Conservation (phyloP, 2,797 vertebrate genomes). For the Clarias platycephalus region DNA sequence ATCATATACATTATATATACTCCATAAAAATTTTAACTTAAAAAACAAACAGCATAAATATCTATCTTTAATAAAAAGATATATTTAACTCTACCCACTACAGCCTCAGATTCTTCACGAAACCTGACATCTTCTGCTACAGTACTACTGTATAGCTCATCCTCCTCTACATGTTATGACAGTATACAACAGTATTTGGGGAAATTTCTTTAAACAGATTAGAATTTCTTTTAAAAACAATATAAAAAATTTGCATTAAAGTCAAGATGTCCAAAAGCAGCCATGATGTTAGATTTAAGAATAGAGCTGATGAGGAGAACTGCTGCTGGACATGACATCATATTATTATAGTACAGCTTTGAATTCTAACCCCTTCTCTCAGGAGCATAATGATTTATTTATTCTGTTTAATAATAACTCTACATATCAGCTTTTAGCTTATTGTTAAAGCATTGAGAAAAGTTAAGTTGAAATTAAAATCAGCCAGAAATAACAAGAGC, state of each 20-base stretch:
- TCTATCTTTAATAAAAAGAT: too few relatives aligned
- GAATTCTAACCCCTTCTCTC: conserved; percentile 30
- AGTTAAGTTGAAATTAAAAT: conserved; percentile 1
- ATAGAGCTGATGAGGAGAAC: not conserved
- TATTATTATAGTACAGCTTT: conserved; percentile 18
- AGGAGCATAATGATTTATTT: conserved; percentile 33
- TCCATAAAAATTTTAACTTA: too few relatives aligned
- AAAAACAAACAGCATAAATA: too few relatives aligned
- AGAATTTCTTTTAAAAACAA: not conserved
- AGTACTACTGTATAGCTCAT: too few relatives aligned
- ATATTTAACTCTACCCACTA: too few relatives aligned
- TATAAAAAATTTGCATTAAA: not conserved
- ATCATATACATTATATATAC: too few relatives aligned
- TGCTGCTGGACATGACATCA: conserved; percentile 28
- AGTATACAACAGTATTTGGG: not conserved
- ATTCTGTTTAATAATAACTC: conserved; percentile 27
- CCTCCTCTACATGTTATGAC: too few relatives aligned
- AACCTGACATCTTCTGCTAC: too few relatives aligned
- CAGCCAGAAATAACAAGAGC: conserved; percentile 35
- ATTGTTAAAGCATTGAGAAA: conserved; percentile 22
- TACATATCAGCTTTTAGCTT: conserved; percentile 10
- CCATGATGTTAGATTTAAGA: not conserved
- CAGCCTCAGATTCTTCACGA: too few relatives aligned
- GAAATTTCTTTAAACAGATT: not conserved
- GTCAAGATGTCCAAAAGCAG: not conserved